Evolutionary conservation across 2,888 invertebrate genomes (phyloP).

Genomic region (Asteroscopus sphinx): DNA sequence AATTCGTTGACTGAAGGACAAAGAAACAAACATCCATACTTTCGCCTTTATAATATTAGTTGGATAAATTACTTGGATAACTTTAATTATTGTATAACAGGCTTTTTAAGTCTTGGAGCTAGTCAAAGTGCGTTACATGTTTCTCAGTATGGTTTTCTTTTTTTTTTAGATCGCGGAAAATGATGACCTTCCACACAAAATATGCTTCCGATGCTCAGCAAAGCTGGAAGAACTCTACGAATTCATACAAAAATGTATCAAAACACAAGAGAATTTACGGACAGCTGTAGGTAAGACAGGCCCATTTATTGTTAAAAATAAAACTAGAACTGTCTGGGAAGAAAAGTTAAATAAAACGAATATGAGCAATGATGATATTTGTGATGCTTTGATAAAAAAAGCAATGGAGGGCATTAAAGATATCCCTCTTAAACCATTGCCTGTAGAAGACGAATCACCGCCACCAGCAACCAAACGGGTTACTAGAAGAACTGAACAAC

Average conservation of each 20-base stretch:
- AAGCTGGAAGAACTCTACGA: conserved; percentile 86
- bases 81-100: too few relatives aligned
- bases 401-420: conserved; percentile 83
- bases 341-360: conserved; percentile 81
- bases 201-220: conserved; percentile 87
- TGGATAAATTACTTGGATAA: too few relatives aligned
- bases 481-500: conserved; percentile 42
- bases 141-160: conserved; percentile 11
- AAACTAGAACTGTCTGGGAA: conserved; percentile 79
- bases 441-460: conserved; percentile 52
- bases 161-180: conserved; percentile 82
- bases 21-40: too few relatives aligned
- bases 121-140: neutral
- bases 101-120: too few relatives aligned
- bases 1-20: too few relatives aligned
- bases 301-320: conserved; percentile 69
- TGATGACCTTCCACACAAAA: conserved; percentile 87
- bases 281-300: conserved; percentile 71
- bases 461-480: conserved; percentile 44
- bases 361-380: conserved; percentile 85
- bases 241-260: conserved; percentile 84
- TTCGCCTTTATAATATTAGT: too few relatives aligned
- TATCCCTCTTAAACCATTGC: conserved; percentile 62
- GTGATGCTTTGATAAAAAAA: conserved; percentile 84
- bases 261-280: conserved; percentile 78